Evolutionary conservation across 2,113 vertebrate species (phyloP).

Genomic region (Ibidorhyncha struthersii): DNA sequence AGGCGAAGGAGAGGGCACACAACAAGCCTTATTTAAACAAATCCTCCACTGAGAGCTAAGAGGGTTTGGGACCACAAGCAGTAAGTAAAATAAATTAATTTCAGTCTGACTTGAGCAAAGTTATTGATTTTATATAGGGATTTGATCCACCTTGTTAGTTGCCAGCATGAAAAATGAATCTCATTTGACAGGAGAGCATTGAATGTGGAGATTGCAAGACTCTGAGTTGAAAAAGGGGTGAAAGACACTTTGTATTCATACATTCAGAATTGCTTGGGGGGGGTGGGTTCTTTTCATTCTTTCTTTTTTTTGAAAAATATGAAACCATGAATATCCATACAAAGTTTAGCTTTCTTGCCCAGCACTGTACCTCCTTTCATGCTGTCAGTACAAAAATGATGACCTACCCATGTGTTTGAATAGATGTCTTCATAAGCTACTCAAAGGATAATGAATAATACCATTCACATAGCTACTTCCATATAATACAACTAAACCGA

Average conservation of each 20-base stretch:
- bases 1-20: background rate
- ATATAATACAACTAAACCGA: background rate
- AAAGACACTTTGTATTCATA: background rate
- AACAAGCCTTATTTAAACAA: background rate
- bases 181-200: background rate
- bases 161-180: slow-evolving; percentile 13
- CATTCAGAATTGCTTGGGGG: background rate
- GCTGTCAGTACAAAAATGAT: background rate
- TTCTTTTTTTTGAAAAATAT: background rate
- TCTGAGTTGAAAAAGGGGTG: background rate
- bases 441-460: slow-evolving; percentile 14
- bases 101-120: background rate
- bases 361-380: slow-evolving; percentile 36
- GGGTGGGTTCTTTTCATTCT: background rate
- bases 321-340: background rate
- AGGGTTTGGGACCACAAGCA: background rate
- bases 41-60: background rate
- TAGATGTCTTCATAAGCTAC: slow-evolving; percentile 29
- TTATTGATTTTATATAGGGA: slow-evolving; percentile 14
- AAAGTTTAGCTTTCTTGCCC: slow-evolving; percentile 30
- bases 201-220: background rate
- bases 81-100: slow-evolving; percentile 25
- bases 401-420: slow-evolving; percentile 23
- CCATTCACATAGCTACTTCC: background rate
- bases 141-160: slow-evolving; percentile 9